Evolutionary conservation across 2,888 invertebrate genomes (phyloP), one percentile per base, ranked within the genome.

Genomic region (Ganaspis brasiliensis): DNA sequence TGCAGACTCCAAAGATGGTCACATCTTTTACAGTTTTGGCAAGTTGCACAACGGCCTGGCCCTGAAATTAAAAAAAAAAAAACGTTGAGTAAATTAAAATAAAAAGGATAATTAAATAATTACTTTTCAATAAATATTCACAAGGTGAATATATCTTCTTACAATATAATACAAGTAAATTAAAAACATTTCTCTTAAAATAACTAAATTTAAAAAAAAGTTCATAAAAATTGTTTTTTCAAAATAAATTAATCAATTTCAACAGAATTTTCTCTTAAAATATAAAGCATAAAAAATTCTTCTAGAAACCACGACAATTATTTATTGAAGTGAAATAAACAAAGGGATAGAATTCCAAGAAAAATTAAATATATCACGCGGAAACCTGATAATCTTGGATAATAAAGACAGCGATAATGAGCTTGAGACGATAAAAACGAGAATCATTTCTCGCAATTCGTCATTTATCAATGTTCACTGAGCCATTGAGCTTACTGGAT

Each of bases 1-100:
- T 96, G 89, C 97, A 97, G 1, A 97, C 96, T 35, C 97, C 97
- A 91, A 96, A 96, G 73, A 97, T 94, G 12, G 95, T 96, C 61
- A 97, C 95, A 87, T 96, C 95, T 31, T 95, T 94, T 71, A 97
- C 94, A 0, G 96, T 96, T 92, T 95, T 95, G 77, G 96, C 95
- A 82, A 97, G 92, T 91, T 97, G 97, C 40, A 95, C 95, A 31
- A 97, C 94, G 1, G 97, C 97, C 93, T 96, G 96, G 63, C 97
- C 97, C 97, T 97, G 91, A 37, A 92, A 92, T 56, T 73, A 14
- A 35, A 80, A 77, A 75, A 67, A n/a, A 35, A 61, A 40, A 35
- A 67, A 31, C 10, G 56, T 52, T 19, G 57, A 2, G 40, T 40
- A 40, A 12, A 12, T 12, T 2, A 40, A 40, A 40, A 40, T 40